Percentiles rank a stretch among this genome's conserved stretches.
Evolutionary conservation across 2,888 invertebrate genomes (phyloP).

Genomic region (Mesorhabditis sp.): DNA sequence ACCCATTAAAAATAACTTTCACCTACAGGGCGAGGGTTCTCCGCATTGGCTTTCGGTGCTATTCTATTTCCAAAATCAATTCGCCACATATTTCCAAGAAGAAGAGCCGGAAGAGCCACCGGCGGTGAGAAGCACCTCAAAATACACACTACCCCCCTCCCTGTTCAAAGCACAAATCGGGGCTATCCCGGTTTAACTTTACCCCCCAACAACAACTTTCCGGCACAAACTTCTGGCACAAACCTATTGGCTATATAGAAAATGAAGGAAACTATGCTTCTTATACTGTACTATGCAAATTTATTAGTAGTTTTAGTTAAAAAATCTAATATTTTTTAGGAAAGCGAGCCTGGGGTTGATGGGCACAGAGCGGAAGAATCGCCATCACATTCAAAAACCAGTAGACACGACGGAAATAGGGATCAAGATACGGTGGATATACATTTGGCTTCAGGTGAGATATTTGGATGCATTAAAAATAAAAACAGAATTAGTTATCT

Average conservation of each 20-base stretch:
- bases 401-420: constrained; percentile 7
- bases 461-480: background rate
- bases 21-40: background rate
- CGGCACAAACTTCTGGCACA: constrained; percentile 24
- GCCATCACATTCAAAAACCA: constrained; percentile 1
- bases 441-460: constrained; percentile 50
- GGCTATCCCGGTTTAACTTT: background rate
- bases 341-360: background rate
- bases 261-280: background rate
- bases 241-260: constrained; percentile 13
- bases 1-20: background rate
- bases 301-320: constrained; percentile 17
- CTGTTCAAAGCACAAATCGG: background rate
- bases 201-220: background rate
- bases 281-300: background rate
- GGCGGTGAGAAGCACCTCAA: background rate
- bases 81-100: background rate
- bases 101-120: background rate
- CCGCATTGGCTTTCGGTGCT: background rate
- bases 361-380: background rate
- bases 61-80: constrained; percentile 4
- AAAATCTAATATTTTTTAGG: constrained; percentile 13
- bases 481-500: background rate
- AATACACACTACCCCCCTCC: background rate
- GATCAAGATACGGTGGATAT: constrained; percentile 49